Conservation (phyloP, 1,140 invertebrate species). For the Scaptodrosophila lebanonensis region DNA sequence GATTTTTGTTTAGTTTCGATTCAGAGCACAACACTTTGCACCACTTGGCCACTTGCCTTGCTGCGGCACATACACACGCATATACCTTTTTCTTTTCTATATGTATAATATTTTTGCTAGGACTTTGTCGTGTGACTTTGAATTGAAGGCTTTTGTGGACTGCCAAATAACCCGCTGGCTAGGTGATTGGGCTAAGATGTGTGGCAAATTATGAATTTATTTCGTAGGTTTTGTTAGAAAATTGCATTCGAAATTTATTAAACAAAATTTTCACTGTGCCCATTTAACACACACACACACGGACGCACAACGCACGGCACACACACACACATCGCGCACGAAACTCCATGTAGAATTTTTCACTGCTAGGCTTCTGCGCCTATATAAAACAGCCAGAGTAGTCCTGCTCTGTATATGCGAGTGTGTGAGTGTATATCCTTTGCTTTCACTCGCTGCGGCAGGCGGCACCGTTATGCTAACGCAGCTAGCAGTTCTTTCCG, state of each 20-base stretch:
- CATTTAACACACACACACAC: slow-evolving; percentile 24
- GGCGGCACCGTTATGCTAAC: slow-evolving; percentile 28
- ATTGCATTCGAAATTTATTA: slow-evolving; percentile 9
- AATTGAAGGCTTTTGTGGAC: too few species aligned
- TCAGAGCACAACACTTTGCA: too few species aligned
- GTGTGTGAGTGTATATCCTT: slow-evolving; percentile 54
- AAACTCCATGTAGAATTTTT: not conserved
- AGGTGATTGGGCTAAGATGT: too few species aligned
- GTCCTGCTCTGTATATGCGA: not conserved
- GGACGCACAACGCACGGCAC: not conserved
- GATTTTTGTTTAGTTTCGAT: slow-evolving; percentile 9
- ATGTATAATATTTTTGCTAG: too few species aligned
- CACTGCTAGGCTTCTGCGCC: not conserved
- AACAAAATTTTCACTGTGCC: slow-evolving; percentile 44
- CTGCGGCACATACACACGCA: too few species aligned
- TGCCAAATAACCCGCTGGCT: too few species aligned
- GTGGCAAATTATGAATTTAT: too few species aligned
- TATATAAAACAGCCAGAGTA: slow-evolving; percentile 1
- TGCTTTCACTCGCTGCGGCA: slow-evolving; percentile 44
- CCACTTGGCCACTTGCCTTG: too few species aligned
- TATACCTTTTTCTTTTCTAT: too few species aligned
- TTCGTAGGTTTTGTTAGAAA: too few species aligned
- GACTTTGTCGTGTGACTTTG: too few species aligned
- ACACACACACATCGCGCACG: not conserved
- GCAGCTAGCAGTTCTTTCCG: slow-evolving; percentile 11